Percentiles rank a stretch among this genome's conserved stretches.
phyloP scores from a whole-genome alignment of 2,797 vertebrate genomes.

The Pseudomugil gertrudae region DNA sequence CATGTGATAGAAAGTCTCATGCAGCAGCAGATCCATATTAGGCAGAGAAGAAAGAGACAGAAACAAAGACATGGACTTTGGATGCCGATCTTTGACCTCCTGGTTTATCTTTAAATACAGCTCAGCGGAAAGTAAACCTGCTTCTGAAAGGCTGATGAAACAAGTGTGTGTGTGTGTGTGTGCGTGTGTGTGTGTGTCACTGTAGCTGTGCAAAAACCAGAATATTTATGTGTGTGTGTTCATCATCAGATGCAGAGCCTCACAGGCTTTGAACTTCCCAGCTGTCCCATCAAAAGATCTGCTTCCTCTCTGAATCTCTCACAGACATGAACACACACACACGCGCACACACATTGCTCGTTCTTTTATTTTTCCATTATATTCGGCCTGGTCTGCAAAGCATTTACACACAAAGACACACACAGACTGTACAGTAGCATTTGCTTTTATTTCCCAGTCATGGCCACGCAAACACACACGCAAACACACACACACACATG shows the following conservation, averaged over 20 bases:
- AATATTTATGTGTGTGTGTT: constrained; percentile 38
- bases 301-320: constrained; percentile 55
- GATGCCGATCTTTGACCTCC: constrained; percentile 55
- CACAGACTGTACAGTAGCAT: constrained; percentile 3
- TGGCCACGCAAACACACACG: not conserved
- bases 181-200: constrained; percentile 19
- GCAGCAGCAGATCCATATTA: constrained; percentile 75
- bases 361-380: constrained; percentile 52
- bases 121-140: constrained; percentile 56
- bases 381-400: constrained; percentile 14
- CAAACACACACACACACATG: not conserved
- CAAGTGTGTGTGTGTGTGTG: constrained; percentile 10
- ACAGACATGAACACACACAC: constrained; percentile 4
- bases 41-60: constrained; percentile 64
- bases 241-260: constrained; percentile 56
- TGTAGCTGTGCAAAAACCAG: constrained; percentile 46
- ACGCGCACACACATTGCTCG: not conserved
- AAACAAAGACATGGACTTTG: constrained; percentile 56
- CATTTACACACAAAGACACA: constrained; percentile 10
- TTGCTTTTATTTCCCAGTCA: constrained; percentile 37
- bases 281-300: constrained; percentile 79
- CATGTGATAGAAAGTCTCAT: constrained; percentile 64
- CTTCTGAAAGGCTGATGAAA: constrained; percentile 33
- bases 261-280: constrained; percentile 78
- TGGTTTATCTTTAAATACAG: constrained; percentile 63